Conservation (phyloP, 2,888 invertebrate genomes). For the Pollenia amentaria region DNA sequence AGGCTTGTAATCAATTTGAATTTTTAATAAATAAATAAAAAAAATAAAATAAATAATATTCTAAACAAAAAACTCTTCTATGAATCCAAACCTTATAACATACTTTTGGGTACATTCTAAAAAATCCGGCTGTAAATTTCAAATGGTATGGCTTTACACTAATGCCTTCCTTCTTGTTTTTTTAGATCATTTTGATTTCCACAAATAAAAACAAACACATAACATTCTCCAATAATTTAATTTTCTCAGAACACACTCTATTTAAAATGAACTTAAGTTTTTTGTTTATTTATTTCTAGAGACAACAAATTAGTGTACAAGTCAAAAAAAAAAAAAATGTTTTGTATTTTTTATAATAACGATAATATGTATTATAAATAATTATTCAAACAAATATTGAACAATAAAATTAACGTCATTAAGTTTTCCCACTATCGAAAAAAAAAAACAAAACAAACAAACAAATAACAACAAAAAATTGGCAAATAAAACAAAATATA, state of each 20-base stretch:
- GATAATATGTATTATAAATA: slow-evolving; percentile 2
- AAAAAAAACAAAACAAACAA: background rate
- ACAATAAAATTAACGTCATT: background rate
- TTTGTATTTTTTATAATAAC: slow-evolving; percentile 15
- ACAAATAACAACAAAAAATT: background rate
- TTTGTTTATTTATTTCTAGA: slow-evolving; percentile 17
- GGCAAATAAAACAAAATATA: slow-evolving; percentile 26
- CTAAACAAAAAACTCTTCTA: too few relatives aligned
- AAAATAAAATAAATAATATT: too few relatives aligned
- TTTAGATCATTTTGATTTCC: too few relatives aligned
- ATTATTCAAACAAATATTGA: slow-evolving; percentile 1
- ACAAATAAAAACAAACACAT: too few relatives aligned
- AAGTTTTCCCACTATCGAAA: slow-evolving; percentile 14
- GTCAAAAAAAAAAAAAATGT: background rate
- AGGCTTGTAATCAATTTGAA: too few relatives aligned
- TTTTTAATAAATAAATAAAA: too few relatives aligned
- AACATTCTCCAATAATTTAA: too few relatives aligned
- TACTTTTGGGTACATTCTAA: too few relatives aligned
- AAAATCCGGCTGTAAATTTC: too few relatives aligned
- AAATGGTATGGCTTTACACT: too few relatives aligned
- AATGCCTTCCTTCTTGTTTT: too few relatives aligned
- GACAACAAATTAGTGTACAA: slow-evolving; percentile 1
- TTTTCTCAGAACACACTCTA: slow-evolving; percentile 2
- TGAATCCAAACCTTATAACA: too few relatives aligned
- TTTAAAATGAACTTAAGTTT: background rate